These are phyloP conservation scores for Umimayanthus kanabou DNA, from an alignment of 92 coral and sea anemone genomes.

Conservation along the genomic window DNA sequence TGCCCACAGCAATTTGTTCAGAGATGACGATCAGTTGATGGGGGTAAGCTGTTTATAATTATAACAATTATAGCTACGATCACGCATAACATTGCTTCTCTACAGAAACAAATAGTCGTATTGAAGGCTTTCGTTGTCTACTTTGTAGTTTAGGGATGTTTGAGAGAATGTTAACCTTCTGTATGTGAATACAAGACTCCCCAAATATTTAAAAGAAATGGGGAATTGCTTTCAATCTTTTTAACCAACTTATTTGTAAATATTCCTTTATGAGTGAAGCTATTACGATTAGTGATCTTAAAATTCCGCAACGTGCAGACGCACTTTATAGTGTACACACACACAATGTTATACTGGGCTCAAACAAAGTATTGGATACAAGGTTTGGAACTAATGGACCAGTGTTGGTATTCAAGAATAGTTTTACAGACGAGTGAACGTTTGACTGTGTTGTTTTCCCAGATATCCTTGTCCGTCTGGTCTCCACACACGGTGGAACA, in stretches of 20 bases:
- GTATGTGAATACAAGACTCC: not conserved
- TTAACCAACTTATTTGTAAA: not conserved
- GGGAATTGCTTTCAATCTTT: not conserved
- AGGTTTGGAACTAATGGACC: too few relatives aligned
- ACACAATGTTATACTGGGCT: too few relatives aligned
- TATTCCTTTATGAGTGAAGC: not conserved
- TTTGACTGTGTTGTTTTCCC: not conserved
- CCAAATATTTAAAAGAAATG: too few relatives aligned
- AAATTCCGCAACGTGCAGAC: not conserved
- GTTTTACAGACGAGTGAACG: too few relatives aligned
- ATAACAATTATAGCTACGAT: not conserved
- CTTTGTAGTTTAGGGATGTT: too few relatives aligned
- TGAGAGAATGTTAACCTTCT: too few relatives aligned
- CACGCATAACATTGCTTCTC: not conserved
- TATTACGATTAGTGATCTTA: not conserved
- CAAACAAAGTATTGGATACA: too few relatives aligned
- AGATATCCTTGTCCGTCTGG: conserved; percentile 98
- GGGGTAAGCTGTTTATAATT: conserved; percentile 68
- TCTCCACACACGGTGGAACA: conserved; percentile 96
- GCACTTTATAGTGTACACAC: not conserved
- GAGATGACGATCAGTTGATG: conserved; percentile 74
- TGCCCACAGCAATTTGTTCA: conserved; percentile 72
- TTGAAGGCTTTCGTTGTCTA: not conserved
- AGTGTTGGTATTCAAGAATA: not conserved
- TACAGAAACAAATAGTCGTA: not conserved